These are phyloP conservation scores for Telmatochromis sp. DNA, from an alignment of 2,113 vertebrate species.

Conservation along the genomic window DNA sequence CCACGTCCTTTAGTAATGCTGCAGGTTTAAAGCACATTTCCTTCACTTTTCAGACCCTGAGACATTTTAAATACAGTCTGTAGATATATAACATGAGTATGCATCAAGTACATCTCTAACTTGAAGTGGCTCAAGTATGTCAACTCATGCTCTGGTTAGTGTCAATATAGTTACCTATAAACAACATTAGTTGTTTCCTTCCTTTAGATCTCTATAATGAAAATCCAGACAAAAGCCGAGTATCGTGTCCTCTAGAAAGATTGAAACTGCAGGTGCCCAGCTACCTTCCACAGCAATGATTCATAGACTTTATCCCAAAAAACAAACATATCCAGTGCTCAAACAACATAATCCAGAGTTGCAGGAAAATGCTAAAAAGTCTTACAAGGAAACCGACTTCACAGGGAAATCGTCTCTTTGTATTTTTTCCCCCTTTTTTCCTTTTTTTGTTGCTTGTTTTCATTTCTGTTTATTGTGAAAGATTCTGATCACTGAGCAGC, in stretches of 20 bases:
- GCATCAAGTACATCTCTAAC: not conserved
- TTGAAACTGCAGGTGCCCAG: not conserved
- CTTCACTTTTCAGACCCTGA: not conserved
- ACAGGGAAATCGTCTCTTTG: not conserved
- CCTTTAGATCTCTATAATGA: not conserved
- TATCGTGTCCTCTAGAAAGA: not conserved
- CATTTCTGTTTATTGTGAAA: not conserved
- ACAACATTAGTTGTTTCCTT: not conserved
- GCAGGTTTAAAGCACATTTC: not conserved
- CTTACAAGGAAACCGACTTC: not conserved
- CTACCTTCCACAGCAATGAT: constrained; percentile 10
- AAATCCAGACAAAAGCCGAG: not conserved
- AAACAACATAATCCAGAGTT: constrained; percentile 19
- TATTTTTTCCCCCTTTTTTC: accelerated
- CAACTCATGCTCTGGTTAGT: not conserved
- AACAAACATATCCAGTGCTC: not conserved
- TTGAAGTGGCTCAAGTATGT: not conserved
- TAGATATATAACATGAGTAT: not conserved
- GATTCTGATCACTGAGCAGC: not conserved
- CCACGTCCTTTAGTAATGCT: not conserved
- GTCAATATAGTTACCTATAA: not conserved
- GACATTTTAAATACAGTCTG: not conserved
- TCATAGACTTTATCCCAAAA: not conserved
- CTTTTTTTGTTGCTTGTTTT: not conserved
- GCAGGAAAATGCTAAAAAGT: constrained; percentile 4